Evolutionary conservation across 2,888 invertebrate species (phyloP).

Genomic region (Poecilobothrus nobilitatus): DNA sequence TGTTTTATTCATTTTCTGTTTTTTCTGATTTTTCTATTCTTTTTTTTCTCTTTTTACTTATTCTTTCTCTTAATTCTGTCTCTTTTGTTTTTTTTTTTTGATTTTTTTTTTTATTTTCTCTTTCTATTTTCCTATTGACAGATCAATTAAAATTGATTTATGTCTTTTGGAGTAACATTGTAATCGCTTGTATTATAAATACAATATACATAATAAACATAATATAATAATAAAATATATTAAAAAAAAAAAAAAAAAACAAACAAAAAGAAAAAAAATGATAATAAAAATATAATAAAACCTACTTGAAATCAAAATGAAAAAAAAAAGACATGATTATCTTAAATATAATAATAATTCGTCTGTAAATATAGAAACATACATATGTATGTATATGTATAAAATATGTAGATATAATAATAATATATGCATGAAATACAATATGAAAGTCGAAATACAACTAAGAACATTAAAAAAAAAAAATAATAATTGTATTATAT

Average conservation of each 20-base stretch:
- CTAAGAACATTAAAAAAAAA: neutral
- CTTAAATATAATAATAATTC: neutral
- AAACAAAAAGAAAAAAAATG: too few relatives aligned
- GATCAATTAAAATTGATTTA: slow-evolving; percentile 16
- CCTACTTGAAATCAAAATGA: neutral
- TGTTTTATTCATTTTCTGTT: neutral
- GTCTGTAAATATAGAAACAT: neutral
- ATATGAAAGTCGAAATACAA: too few relatives aligned
- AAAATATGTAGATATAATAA: neutral
- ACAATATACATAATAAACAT: neutral
- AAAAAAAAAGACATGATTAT: neutral
- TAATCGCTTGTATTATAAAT: slow-evolving; percentile 1
- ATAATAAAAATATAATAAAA: neutral
- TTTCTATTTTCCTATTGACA: neutral
- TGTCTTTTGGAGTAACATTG: neutral
- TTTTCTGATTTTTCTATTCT: neutral
- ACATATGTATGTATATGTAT: neutral
- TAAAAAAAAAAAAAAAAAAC: too few relatives aligned
- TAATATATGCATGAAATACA: neutral
- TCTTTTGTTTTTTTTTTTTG: neutral
- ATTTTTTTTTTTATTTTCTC: neutral
- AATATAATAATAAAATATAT: too few relatives aligned
- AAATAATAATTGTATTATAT: neutral
- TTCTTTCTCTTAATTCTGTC: too few relatives aligned
- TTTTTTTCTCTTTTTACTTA: neutral